Base-by-base conservation (phyloP, 2,797 vertebrate genomes). In the Gastrophryne carolinensis region DNA sequence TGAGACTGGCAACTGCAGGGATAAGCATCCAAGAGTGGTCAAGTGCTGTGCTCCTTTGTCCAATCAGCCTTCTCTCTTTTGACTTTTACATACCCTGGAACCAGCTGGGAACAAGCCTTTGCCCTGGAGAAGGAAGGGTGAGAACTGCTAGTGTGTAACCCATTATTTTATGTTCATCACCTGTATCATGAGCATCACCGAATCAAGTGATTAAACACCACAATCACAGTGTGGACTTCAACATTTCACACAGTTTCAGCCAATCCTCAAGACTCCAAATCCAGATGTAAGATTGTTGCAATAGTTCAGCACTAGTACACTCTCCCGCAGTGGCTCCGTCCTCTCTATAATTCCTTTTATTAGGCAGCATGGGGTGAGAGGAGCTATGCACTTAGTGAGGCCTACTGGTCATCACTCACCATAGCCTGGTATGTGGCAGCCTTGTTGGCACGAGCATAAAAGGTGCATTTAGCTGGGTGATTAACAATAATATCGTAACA, bases 371-470 rank as follows among this genome's bases (percentile, higher is more conserved):
- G 56, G 27, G 56, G 39, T 37, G 12, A 54, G 10, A 53, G 13
- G 19, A 44, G 23, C 34, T 70, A 21, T 69, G 52, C 35, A 23
- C 32, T 26, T 52, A 39, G 61, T 17, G 7, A 32, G 52, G 52
- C 35, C 24, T 57, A 37, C 35, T 44, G 50, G 66, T 29, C 35
- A 70, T 70, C 53, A 57, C 35, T 70, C 66, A 70, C 24, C 53
- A 57, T 19, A 70, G 11, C 27, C 52, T 57, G 52, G 19, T 15
- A 44, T 44, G 50, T 54, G 23, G 66, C 66, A 17, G 34, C 15
- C 57, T 5, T 57, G 52, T 39, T 69, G 24, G 66, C 52, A 10
- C 13, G 15, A 27, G 39, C 35, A 70, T 57, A 68, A 68, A 32
- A 41, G n/a, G 34, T 37, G 30, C 52, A 70, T 37, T 70, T 41